Conservation (phyloP, 2,113 vertebrate genomes). For the Brienomyrus brachyistius region DNA sequence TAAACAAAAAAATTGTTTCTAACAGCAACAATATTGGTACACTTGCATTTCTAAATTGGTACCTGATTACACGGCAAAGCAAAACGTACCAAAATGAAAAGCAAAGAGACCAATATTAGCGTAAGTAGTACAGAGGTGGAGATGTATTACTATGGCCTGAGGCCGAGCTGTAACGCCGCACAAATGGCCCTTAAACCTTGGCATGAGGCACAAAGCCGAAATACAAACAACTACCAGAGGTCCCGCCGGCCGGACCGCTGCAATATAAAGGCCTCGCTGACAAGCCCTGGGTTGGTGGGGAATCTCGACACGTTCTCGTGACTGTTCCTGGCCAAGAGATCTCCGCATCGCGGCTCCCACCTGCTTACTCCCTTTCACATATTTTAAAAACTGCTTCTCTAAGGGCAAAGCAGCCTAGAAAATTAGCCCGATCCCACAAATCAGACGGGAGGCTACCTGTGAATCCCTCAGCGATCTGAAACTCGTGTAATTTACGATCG, state of each 20-base stretch:
- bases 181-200: neutral
- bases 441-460: neutral
- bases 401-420: neutral
- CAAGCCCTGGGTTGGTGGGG: neutral
- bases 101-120: neutral
- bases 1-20: neutral
- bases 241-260: neutral
- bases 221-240: neutral
- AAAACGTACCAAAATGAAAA: neutral
- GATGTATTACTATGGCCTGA: neutral
- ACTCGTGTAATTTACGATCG: neutral
- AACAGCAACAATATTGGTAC: neutral
- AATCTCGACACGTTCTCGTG: neutral
- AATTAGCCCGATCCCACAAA: neutral
- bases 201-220: neutral
- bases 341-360: neutral
- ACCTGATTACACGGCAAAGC: neutral
- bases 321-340: neutral
- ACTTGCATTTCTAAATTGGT: neutral
- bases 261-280: neutral
- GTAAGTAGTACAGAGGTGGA: neutral
- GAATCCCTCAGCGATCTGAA: neutral
- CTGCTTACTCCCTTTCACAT: neutral
- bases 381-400: neutral
- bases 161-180: neutral